Evolutionary conservation across 2,113 vertebrate genomes (phyloP).

Genomic region (Himantopus leucocephalus): DNA sequence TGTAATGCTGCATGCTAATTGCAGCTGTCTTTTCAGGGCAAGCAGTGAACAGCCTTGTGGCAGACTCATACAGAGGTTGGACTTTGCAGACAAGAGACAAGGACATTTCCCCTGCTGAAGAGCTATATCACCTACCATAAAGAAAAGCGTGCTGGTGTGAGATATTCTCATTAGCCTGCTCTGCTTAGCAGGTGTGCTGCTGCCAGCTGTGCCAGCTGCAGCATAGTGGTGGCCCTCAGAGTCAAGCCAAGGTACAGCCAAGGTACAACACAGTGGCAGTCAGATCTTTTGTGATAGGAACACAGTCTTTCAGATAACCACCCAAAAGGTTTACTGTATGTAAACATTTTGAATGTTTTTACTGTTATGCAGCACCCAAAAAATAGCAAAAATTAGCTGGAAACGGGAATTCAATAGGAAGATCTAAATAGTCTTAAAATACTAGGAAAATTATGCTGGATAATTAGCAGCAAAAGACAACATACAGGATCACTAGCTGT

Average conservation of each 20-base stretch:
- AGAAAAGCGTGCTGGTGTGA: neutral
- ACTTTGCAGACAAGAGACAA: neutral
- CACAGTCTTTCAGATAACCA: neutral
- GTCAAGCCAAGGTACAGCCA: neutral
- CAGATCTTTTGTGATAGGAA: neutral
- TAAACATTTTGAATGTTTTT: neutral
- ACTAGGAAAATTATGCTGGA: neutral
- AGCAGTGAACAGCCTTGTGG: neutral
- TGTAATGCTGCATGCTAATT: neutral
- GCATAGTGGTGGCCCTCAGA: slow-evolving; percentile 1
- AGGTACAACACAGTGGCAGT: neutral
- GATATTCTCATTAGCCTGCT: slow-evolving; percentile 31
- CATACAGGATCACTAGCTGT: neutral
- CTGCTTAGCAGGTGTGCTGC: slow-evolving; percentile 34
- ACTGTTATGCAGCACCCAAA: neutral
- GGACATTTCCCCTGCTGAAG: slow-evolving; percentile 5
- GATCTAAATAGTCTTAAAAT: neutral
- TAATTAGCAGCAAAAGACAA: slow-evolving; percentile 20
- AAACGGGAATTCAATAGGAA: neutral
- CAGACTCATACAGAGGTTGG: neutral
- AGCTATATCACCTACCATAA: neutral
- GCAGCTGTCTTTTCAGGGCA: neutral
- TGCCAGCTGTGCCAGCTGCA: slow-evolving; percentile 35
- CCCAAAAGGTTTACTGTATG: neutral
- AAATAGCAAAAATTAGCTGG: neutral